These are phyloP conservation scores for Ooceraea biroi DNA, from an alignment of 1,140 invertebrate species.

Conservation along the genomic window DNA sequence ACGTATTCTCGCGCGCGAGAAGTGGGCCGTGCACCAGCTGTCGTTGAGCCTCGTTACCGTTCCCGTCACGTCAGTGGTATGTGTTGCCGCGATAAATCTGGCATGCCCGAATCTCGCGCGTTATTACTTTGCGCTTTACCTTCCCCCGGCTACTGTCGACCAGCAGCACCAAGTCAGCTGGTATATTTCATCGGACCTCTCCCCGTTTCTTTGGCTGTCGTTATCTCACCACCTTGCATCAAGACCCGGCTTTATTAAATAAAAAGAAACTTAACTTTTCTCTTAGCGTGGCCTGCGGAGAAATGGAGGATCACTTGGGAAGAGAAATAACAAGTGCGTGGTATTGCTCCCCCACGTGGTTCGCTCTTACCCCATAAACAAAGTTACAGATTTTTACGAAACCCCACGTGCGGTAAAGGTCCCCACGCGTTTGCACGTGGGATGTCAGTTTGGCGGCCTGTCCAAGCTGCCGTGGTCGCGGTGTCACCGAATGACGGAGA, in stretches of 20 bases:
- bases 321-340: too few relatives aligned
- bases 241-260: not conserved
- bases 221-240: slow-evolving; percentile 14
- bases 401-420: not conserved
- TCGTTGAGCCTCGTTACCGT: slow-evolving; percentile 80
- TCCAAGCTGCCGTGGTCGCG: not conserved
- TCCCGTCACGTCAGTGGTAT: slow-evolving; percentile 78
- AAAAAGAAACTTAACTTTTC: too few relatives aligned
- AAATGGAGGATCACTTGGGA: too few relatives aligned
- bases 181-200: slow-evolving; percentile 50
- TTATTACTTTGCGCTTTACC: slow-evolving; percentile 73
- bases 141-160: not conserved
- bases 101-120: slow-evolving; percentile 75
- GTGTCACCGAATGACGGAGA: slow-evolving; percentile 46
- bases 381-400: not conserved
- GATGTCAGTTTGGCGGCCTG: not conserved
- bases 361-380: not conserved
- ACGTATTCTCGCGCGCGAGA: slow-evolving; percentile 36
- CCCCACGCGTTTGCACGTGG: not conserved
- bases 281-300: too few relatives aligned
- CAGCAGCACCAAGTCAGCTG: slow-evolving; percentile 47
- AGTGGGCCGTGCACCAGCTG: slow-evolving; percentile 66
- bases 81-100: slow-evolving; percentile 80
- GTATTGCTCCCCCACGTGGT: too few relatives aligned
- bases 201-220: slow-evolving; percentile 9